A percentile compares a stretch with the other conserved stretches of the same genome.
Conservation (phyloP, 2,888 invertebrate species). For the Zonitis immaculata region DNA sequence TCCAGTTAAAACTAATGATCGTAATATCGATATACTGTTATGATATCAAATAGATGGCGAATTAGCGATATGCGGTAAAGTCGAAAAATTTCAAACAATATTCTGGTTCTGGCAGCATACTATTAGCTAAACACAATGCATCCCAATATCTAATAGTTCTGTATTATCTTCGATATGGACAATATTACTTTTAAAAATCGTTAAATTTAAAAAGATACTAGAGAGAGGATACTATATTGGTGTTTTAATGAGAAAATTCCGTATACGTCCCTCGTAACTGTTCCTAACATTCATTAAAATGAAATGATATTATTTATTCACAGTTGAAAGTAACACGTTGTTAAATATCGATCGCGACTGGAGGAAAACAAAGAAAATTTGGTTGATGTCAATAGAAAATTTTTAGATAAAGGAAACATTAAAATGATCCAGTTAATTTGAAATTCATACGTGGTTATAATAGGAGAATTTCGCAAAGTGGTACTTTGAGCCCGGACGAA, state of each 20-base stretch:
- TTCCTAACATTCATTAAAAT: neutral
- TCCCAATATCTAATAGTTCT: neutral
- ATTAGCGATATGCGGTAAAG: neutral
- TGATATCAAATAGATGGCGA: neutral
- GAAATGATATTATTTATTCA: too few relatives aligned
- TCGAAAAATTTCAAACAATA: neutral
- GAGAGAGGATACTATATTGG: neutral
- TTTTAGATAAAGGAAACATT: too few relatives aligned
- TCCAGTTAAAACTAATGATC: neutral
- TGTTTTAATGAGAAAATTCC: conserved; percentile 1
- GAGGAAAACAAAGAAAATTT: too few relatives aligned
- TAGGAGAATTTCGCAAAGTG: too few relatives aligned
- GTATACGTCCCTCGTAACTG: neutral
- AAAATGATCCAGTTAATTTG: too few relatives aligned
- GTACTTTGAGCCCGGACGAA: too few relatives aligned
- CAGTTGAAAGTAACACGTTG: too few relatives aligned
- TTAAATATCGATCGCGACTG: too few relatives aligned
- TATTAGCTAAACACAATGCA: neutral
- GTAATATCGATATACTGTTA: neutral
- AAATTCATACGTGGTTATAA: too few relatives aligned
- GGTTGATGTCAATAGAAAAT: too few relatives aligned
- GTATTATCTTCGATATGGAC: neutral
- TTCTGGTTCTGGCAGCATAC: neutral
- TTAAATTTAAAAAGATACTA: neutral
- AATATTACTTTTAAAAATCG: neutral